Conservation (phyloP, 2,113 vertebrate genomes). For the Apteryx mantelli region DNA sequence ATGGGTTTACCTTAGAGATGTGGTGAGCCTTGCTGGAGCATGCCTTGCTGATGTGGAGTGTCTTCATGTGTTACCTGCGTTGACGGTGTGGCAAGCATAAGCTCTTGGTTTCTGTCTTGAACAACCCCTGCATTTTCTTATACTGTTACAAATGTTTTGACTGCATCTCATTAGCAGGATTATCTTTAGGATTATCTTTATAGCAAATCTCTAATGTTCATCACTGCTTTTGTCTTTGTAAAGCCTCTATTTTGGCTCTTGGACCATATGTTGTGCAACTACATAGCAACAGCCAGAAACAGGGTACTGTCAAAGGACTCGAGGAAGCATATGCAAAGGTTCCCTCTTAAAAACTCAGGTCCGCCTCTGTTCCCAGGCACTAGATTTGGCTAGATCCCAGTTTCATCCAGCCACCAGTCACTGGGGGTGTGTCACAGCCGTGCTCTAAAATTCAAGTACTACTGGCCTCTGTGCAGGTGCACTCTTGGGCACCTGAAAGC, state of each 20-base stretch:
- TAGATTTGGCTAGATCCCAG: not conserved
- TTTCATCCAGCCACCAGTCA: not conserved
- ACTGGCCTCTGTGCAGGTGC: not conserved
- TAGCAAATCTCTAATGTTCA: not conserved
- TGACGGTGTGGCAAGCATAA: fast-evolving
- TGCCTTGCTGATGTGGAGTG: not conserved
- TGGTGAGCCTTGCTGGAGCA: not conserved
- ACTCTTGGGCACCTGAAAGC: fast-evolving
- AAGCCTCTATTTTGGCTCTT: not conserved
- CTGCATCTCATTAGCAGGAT: not conserved
- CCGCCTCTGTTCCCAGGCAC: not conserved
- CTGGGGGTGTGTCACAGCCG: not conserved
- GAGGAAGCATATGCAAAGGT: fast-evolving
- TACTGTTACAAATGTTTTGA: fast-evolving
- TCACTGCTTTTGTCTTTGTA: not conserved
- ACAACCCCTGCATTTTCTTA: not conserved
- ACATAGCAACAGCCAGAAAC: not conserved
- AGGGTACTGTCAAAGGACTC: not conserved
- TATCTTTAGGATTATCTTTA: not conserved
- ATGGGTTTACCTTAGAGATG: fast-evolving
- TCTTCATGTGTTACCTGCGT: not conserved
- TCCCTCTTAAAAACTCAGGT: not conserved
- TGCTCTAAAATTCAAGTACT: not conserved
- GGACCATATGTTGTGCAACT: not conserved
- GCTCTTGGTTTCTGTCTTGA: not conserved